These are phyloP conservation scores for Polypedilum pembai DNA, from an alignment of 1,140 invertebrate genomes.

Conservation along the genomic window DNA sequence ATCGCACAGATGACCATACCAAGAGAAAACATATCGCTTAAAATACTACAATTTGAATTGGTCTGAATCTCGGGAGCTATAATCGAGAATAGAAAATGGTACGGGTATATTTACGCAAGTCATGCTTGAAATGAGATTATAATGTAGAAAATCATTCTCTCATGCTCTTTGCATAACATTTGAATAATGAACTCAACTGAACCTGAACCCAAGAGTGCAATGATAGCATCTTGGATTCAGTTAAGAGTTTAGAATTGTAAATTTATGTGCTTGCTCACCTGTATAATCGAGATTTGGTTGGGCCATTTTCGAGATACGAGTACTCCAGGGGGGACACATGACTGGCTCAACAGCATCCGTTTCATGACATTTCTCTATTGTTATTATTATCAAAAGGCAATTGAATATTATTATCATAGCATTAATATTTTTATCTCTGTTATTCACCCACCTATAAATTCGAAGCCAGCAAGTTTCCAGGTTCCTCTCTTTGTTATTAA, in stretches of 20 bases:
- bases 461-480: conserved; percentile 93
- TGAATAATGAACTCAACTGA: too few relatives aligned
- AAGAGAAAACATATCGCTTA: conserved; percentile 92
- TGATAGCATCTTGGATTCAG: too few relatives aligned
- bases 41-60: conserved; percentile 69
- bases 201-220: too few relatives aligned
- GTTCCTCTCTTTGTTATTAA: conserved; percentile 89
- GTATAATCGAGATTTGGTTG: conserved; percentile 89
- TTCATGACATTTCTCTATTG: conserved; percentile 43
- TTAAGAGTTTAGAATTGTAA: not conserved
- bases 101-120: not conserved
- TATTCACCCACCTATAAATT: conserved; percentile 72
- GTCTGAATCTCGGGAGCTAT: conserved; percentile 83
- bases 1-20: conserved; percentile 87
- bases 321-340: conserved; percentile 75
- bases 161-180: too few relatives aligned
- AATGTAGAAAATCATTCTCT: not conserved
- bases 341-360: conserved; percentile 62
- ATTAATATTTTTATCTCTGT: not conserved
- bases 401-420: too few relatives aligned
- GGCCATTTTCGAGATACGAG: conserved; percentile 79
- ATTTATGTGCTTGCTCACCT: conserved; percentile 46
- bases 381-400: not conserved
- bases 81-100: conserved; percentile 33
- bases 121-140: conserved; percentile 15